Evolutionary conservation across 2,797 vertebrate species (phyloP).

Genomic region (Phataginus tricuspis): DNA sequence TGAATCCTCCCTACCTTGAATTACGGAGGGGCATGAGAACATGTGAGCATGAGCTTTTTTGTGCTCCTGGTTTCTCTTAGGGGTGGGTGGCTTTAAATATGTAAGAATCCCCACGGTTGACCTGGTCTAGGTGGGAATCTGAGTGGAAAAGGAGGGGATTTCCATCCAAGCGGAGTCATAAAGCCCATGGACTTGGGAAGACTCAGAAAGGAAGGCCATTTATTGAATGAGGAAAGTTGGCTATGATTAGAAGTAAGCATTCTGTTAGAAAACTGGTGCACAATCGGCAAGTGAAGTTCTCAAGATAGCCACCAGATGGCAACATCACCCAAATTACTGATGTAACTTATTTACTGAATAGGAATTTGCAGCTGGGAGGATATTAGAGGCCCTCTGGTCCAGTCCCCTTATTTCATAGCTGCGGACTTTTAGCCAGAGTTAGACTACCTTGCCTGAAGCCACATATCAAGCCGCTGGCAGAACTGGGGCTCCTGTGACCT

Average conservation of each 20-base stretch:
- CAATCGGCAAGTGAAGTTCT: background rate
- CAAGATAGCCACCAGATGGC: constrained; percentile 55
- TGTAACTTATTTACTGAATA: fast-evolving
- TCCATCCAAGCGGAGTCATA: background rate
- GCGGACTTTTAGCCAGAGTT: background rate
- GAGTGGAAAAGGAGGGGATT: background rate
- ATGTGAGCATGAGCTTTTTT: background rate
- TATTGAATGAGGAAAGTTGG: background rate
- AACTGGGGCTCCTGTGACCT: background rate
- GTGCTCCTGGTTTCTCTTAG: background rate
- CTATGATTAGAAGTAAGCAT: fast-evolving
- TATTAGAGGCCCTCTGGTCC: fast-evolving
- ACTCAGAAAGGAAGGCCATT: background rate
- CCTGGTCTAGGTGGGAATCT: background rate
- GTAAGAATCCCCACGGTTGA: background rate
- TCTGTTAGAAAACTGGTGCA: fast-evolving
- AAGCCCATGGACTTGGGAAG: background rate
- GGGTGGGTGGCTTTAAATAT: background rate
- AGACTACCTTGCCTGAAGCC: background rate
- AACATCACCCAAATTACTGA: constrained; percentile 43
- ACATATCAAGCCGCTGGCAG: background rate
- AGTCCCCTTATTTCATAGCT: background rate
- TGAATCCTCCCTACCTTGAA: background rate
- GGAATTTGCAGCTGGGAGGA: background rate
- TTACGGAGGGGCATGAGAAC: background rate